A percentile compares a stretch with the other conserved stretches of the same genome.
Evolutionary conservation across 1,140 invertebrate genomes (phyloP).

Genomic region (Neodiprion pinetum): DNA sequence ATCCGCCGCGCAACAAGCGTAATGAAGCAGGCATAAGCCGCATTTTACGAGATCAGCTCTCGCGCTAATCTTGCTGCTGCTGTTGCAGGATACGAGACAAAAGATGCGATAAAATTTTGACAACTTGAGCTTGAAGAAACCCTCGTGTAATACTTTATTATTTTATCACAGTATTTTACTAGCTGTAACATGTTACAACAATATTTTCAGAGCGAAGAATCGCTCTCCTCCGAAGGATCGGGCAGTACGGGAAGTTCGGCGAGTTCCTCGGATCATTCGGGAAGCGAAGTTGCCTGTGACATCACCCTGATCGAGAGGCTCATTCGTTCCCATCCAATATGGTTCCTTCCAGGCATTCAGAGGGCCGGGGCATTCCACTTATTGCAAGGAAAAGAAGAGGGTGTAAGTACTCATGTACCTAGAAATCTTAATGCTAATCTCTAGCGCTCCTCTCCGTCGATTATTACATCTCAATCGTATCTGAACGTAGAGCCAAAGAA

Average conservation of each 20-base stretch:
- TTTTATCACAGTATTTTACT: no score
- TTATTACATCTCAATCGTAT: no score
- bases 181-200: no score
- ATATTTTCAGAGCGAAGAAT: slow-evolving; percentile 55
- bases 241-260: slow-evolving; percentile 52
- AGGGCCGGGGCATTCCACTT: slow-evolving; percentile 90
- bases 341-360: slow-evolving; percentile 94
- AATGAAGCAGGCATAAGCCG: background rate
- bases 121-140: no score
- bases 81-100: no score
- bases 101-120: no score
- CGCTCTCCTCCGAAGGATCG: slow-evolving; percentile 56
- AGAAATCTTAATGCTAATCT: no score
- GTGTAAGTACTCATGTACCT: slow-evolving; percentile 69
- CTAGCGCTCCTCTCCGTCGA: no score
- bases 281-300: slow-evolving; percentile 69
- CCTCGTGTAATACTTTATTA: no score
- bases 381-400: slow-evolving; percentile 90
- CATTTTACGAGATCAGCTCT: no score
- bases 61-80: no score
- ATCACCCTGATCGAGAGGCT: slow-evolving; percentile 86
- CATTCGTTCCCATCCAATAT: slow-evolving; percentile 90
- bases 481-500: no score
- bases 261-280: slow-evolving; percentile 51
- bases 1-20: background rate